A percentile compares a stretch with the other conserved stretches of the same genome.
Evolutionary conservation across 2,797 vertebrate species (phyloP).

Genomic region (Babyrousa celebensis): DNA sequence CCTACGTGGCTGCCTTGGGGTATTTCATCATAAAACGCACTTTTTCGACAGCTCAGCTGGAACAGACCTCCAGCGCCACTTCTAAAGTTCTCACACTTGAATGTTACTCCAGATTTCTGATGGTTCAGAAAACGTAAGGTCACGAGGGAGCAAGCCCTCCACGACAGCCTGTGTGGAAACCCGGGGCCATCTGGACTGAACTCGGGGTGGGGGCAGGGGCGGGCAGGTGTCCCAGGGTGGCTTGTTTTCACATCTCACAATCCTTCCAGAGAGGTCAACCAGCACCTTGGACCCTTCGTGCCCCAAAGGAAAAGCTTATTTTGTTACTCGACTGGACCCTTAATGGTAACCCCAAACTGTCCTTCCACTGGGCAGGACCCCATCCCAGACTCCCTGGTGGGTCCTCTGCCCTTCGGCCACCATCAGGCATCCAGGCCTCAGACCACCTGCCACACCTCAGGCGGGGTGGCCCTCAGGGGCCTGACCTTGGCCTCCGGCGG

Average conservation of each 20-base stretch:
- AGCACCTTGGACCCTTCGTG: background rate
- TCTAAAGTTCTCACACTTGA: background rate
- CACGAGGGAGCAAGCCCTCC: background rate
- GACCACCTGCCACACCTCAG: background rate
- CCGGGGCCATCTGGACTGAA: background rate
- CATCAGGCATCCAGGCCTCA: background rate
- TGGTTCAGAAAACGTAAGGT: background rate
- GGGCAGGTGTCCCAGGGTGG: too few species aligned
- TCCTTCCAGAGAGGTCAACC: background rate
- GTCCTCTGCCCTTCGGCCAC: background rate
- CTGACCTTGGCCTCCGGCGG: background rate
- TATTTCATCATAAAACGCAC: background rate
- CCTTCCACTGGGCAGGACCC: background rate
- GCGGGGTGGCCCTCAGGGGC: background rate
- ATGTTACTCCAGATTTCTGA: background rate
- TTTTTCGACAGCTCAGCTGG: background rate
- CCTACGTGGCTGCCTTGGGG: accelerated
- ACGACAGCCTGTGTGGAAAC: background rate
- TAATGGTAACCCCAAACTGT: background rate
- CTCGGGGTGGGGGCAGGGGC: too few species aligned
- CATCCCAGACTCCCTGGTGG: background rate
- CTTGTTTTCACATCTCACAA: background rate
- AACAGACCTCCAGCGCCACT: background rate
- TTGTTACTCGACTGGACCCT: background rate
- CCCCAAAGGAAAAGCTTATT: background rate